A percentile compares a stretch with the other conserved stretches of the same genome.
These are phyloP conservation scores for Regulus satrapa DNA, from an alignment of 2,113 vertebrate genomes.

Conservation along the genomic window DNA sequence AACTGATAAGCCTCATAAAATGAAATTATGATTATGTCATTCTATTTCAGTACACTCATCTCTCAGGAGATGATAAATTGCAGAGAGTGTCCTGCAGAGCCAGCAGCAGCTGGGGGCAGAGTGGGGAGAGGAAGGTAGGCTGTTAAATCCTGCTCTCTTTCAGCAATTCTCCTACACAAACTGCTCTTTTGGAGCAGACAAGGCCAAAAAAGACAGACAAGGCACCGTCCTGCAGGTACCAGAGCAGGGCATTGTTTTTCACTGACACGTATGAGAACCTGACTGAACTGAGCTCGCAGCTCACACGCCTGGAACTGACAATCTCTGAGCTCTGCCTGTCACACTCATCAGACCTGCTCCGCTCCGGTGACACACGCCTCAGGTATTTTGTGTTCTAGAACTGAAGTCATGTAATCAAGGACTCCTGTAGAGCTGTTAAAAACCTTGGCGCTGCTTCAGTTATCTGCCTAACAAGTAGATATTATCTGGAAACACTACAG, in stretches of 20 bases:
- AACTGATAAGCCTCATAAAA: constrained; percentile 37
- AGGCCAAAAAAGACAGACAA: no score
- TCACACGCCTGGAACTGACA: background rate
- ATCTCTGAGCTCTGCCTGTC: background rate
- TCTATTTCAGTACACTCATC: constrained; percentile 30
- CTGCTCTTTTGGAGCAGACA: background rate
- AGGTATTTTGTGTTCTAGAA: constrained; percentile 21
- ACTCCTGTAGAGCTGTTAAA: constrained; percentile 9
- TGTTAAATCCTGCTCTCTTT: background rate
- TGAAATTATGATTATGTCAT: constrained; percentile 38
- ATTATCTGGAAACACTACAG: constrained; percentile 26
- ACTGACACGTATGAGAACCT: background rate
- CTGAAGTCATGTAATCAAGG: constrained; percentile 17
- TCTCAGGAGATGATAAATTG: constrained; percentile 38
- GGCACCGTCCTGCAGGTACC: background rate
- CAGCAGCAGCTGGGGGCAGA: constrained; percentile 15
- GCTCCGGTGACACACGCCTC: background rate
- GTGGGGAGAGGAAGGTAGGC: background rate
- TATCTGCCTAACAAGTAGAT: constrained; percentile 35
- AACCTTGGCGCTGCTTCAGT: constrained; percentile 34
- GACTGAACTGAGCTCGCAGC: background rate
- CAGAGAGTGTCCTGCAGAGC: constrained; percentile 12
- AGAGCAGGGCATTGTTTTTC: background rate
- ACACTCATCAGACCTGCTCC: background rate
- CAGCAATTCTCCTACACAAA: background rate